Evolutionary conservation across 2,888 invertebrate species (phyloP).

Genomic region (Hydrotaea cyrtoneurina): DNA sequence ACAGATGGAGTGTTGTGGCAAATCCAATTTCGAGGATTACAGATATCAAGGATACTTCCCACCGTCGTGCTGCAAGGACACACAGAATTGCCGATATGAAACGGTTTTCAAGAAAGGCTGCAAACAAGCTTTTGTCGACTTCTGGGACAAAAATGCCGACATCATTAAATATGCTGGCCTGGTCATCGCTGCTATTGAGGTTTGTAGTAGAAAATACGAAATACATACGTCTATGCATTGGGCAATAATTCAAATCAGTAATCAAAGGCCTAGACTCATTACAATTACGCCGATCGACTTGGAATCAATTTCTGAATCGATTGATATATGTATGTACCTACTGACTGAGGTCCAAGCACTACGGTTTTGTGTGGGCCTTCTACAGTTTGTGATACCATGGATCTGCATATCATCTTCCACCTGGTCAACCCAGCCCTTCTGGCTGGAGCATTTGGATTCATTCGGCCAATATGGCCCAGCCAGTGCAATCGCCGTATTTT

Average conservation of each 20-base stretch:
- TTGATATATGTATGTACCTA: neutral
- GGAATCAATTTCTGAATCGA: no score
- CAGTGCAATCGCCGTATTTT: no score
- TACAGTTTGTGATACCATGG: no score
- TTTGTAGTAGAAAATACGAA: neutral
- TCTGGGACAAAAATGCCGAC: constrained; percentile 79
- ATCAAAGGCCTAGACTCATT: no score
- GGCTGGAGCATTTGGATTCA: no score
- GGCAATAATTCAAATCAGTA: no score
- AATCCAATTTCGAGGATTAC: constrained; percentile 74
- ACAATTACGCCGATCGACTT: no score
- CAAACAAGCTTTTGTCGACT: constrained; percentile 80
- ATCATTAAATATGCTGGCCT: constrained; percentile 86
- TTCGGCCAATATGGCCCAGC: no score
- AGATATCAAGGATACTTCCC: constrained; percentile 77
- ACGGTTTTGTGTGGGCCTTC: no score
- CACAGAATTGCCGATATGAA: constrained; percentile 73
- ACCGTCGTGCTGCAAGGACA: constrained; percentile 76
- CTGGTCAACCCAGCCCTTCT: no score
- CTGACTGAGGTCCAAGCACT: no score
- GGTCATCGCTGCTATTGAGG: constrained; percentile 87
- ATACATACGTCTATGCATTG: neutral
- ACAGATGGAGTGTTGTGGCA: constrained; percentile 79
- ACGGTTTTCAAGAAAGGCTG: constrained; percentile 76
- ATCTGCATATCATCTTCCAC: no score